These are phyloP conservation scores for Chamaea fasciata DNA, from an alignment of 2,113 vertebrate species.

Conservation along the genomic window DNA sequence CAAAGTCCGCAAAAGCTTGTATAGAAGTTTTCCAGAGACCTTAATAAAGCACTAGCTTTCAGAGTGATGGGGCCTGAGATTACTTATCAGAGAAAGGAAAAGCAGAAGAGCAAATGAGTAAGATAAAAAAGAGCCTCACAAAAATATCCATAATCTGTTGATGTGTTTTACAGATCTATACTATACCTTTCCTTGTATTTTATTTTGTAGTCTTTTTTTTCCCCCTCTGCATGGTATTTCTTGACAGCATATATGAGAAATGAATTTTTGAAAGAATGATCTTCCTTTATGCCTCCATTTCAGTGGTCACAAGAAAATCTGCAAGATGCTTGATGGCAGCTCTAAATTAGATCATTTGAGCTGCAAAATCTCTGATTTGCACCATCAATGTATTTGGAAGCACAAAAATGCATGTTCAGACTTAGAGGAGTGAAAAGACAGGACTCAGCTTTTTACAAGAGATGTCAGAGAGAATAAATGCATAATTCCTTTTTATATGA, in stretches of 20 bases:
- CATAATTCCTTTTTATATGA: background rate
- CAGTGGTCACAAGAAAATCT: background rate
- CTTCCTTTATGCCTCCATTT: background rate
- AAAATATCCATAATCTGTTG: constrained; percentile 16
- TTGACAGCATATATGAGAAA: background rate
- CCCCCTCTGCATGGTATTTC: background rate
- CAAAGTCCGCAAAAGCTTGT: background rate
- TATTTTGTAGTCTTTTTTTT: background rate
- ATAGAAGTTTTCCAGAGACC: background rate
- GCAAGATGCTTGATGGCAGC: background rate
- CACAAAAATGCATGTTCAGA: background rate
- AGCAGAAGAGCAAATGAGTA: background rate
- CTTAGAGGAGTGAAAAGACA: background rate
- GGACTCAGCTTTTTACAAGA: background rate
- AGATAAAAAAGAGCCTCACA: background rate
- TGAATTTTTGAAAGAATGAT: background rate
- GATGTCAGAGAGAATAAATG: background rate
- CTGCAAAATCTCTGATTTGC: background rate
- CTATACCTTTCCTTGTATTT: background rate
- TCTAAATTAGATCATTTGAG: background rate
- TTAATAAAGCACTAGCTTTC: background rate
- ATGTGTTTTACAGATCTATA: constrained; percentile 2
- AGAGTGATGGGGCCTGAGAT: background rate
- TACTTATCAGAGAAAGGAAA: background rate
- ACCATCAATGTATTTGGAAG: background rate